Evolutionary conservation across 1,140 invertebrate genomes (phyloP).

Genomic region (Heliothis subflexa): DNA sequence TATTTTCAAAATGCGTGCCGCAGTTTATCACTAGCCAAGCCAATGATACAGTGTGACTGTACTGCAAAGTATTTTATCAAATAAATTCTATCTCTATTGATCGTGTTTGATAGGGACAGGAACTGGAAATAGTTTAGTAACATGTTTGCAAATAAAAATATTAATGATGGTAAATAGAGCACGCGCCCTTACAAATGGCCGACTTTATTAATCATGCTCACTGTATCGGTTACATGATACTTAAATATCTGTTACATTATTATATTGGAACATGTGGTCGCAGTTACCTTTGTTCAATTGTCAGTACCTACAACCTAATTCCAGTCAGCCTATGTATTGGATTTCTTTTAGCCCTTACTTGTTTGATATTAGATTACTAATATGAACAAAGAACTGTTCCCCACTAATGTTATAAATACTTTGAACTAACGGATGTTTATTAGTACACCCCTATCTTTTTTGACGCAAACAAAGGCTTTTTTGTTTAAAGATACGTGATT

Average conservation of each 20-base stretch:
- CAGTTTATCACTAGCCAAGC: slow-evolving; percentile 1
- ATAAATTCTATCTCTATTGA: not conserved
- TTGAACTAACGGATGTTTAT: no score
- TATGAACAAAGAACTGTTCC: no score
- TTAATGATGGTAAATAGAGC: not conserved
- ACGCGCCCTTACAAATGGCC: slow-evolving; percentile 31
- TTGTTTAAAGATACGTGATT: no score
- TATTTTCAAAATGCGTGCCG: no score
- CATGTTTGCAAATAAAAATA: not conserved
- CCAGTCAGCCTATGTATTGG: not conserved
- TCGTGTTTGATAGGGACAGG: not conserved
- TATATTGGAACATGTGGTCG: slow-evolving; percentile 36
- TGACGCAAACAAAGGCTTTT: no score
- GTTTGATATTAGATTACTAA: slow-evolving; percentile 3
- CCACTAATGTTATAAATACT: no score
- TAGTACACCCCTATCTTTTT: no score
- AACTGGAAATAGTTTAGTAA: no score
- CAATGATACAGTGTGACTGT: not conserved
- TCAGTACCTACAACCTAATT: not conserved
- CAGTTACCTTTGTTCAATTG: not conserved
- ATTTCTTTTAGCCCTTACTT: not conserved
- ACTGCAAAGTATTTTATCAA: not conserved
- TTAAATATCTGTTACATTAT: slow-evolving; percentile 42
- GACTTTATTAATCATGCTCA: slow-evolving; percentile 36
- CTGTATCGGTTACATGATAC: slow-evolving; percentile 21